phyloP scores from a whole-genome alignment of 2,888 invertebrate species.

The Nysson spinosus region DNA sequence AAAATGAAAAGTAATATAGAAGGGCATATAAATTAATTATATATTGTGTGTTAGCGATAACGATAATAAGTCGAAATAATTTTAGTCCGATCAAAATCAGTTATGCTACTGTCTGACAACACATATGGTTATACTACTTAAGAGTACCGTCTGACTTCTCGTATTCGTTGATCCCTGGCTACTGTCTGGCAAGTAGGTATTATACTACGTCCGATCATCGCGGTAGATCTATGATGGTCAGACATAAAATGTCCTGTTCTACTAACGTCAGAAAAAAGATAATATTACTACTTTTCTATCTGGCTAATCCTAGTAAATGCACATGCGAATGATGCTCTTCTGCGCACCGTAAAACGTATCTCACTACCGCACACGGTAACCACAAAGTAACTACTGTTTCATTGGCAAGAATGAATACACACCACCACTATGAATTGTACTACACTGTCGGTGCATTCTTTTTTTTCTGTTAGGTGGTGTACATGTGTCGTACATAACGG shows the following conservation, averaged over 20 bases:
- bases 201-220: conserved; percentile 40
- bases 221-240: conserved; percentile 34
- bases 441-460: conserved; percentile 11
- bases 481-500: not conserved
- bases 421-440: conserved; percentile 50
- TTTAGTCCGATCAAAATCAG: too few species aligned
- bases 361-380: conserved; percentile 46
- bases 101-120: conserved; percentile 22
- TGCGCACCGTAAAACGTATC: conserved; percentile 44
- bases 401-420: conserved; percentile 52
- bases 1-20: too few species aligned
- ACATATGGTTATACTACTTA: conserved; percentile 11
- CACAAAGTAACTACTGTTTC: conserved; percentile 60
- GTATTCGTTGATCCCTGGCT: conserved; percentile 10
- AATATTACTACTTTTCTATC: conserved; percentile 41
- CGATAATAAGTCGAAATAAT: too few species aligned
- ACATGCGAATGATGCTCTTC: too few species aligned
- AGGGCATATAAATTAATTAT: too few species aligned
- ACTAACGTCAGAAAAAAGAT: conserved; percentile 21
- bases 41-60: too few species aligned
- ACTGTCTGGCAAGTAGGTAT: conserved; percentile 14
- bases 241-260: conserved; percentile 28
- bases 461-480: conserved; percentile 2
- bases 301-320: conserved; percentile 27
- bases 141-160: conserved; percentile 28